Base-by-base conservation (phyloP, 2,888 invertebrate species). In the Linhomoeus sp. region DNA sequence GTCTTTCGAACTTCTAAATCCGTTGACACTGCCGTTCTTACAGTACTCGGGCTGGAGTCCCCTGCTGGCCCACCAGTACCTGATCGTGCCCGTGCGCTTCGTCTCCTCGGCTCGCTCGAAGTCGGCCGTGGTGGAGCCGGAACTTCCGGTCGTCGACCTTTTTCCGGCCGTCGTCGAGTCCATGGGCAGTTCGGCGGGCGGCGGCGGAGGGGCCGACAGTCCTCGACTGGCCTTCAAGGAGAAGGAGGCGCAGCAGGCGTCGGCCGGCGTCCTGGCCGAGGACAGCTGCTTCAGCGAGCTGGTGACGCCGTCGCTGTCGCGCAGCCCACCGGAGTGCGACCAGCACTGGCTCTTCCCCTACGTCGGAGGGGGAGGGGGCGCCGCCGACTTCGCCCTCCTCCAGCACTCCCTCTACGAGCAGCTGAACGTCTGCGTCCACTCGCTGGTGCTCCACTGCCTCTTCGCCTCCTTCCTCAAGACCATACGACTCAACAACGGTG, bases 1-100 rank as follows among this genome's bases (percentile, higher is more conserved):
- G 7, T 33, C 33, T 15, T 17, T 43, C n/a, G 17, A 42, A 19
- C n/a, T 24, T 26, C 24, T 40, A 12, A 33, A 40, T 20, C 2
- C 23, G 48, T 46, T 45, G 36, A 36, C 20, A 39, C 33, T n/a
- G 33, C 29, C 12, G 29, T 5, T 29, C 29, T 49, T 58, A 35
- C 50, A 62, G 61, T 63, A 62, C 48, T 56, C 63, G 25, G 63
- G 63, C 26, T 63, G 62, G 63, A 59, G 61, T 43, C 59, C 59
- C 40, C 58, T 59, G 45, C 54, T 58, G 14, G 53, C 57, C 0
- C 50, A 51, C 15, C 52, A 52, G 14, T 63, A 63, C 41, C 47
- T 56, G 19, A 52, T 53, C 7, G 54, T 63, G 2, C 29, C 51
- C 7, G 58, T 61, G 7, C 45, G 49, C 37, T 45, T 37, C 41